Evolutionary conservation across 2,888 invertebrate species (phyloP).

Genomic region (Keiferia lycopersicella): DNA sequence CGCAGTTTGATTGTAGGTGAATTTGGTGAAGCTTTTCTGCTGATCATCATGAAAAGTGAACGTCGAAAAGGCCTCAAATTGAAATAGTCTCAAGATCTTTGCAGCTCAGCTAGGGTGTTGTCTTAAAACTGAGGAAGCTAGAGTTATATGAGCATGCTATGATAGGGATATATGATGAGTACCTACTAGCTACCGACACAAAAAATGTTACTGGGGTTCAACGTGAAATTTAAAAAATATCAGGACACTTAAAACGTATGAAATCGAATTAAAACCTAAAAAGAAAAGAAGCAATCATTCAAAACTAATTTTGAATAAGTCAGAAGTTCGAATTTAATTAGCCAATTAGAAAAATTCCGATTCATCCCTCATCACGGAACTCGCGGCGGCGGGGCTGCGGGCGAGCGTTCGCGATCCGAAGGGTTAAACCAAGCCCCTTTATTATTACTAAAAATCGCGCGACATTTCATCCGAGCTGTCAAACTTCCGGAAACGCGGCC

Average conservation of each 20-base stretch:
- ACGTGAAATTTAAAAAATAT: no score
- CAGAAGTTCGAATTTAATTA: constrained; percentile 25
- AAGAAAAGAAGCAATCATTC: background rate
- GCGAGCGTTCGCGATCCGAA: constrained; percentile 36
- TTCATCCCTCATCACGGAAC: constrained; percentile 29
- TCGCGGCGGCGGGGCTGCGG: constrained; percentile 1
- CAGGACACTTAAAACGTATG: no score
- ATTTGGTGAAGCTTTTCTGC: constrained; percentile 53
- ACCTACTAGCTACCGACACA: no score
- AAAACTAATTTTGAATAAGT: background rate
- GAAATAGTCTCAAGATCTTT: no score
- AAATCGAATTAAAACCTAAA: background rate
- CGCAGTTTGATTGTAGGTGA: constrained; percentile 69
- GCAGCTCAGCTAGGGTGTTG: no score
- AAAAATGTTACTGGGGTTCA: no score
- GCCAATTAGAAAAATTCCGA: constrained; percentile 29
- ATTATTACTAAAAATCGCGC: constrained; percentile 78
- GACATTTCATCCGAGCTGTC: constrained; percentile 77
- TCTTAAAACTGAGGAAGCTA: no score
- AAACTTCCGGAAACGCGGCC: constrained; percentile 65
- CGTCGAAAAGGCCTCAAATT: no score
- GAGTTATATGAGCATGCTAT: no score
- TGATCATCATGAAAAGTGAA: background rate
- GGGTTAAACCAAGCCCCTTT: constrained; percentile 47
- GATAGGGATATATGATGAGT: no score